These are phyloP conservation scores for Gymnarchus niloticus DNA, from an alignment of 2,113 vertebrate genomes.

Conservation along the genomic window DNA sequence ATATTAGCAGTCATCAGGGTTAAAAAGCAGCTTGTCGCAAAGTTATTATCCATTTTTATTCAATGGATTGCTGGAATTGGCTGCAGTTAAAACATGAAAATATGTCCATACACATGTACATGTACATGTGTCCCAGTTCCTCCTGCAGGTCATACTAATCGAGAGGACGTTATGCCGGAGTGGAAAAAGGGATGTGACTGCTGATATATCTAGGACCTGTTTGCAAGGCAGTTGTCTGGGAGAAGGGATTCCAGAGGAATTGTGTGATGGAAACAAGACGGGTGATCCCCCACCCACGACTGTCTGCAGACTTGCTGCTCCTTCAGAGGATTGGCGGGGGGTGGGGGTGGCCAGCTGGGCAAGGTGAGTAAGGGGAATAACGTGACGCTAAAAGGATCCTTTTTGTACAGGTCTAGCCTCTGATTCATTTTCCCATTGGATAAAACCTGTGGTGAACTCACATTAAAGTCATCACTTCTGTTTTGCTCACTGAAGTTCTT, in stretches of 20 bases:
- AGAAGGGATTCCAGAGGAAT: constrained; percentile 10
- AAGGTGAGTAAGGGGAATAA: constrained; percentile 12
- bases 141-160: background rate
- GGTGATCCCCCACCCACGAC: background rate
- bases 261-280: background rate
- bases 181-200: background rate
- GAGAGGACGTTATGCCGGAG: background rate
- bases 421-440: background rate
- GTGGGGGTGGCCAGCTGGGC: background rate
- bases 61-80: background rate
- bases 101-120: background rate
- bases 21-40: background rate
- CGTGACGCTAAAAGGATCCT: background rate
- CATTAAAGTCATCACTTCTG: background rate
- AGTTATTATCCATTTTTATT: background rate
- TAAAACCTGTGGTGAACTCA: background rate
- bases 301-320: background rate
- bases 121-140: background rate
- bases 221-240: background rate
- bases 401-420: background rate
- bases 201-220: background rate
- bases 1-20: too few relatives aligned
- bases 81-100: background rate
- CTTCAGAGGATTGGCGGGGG: background rate
- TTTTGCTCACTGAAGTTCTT: background rate